These are phyloP conservation scores for Mormyrus iriodes DNA, from an alignment of 2,113 vertebrate species.

Conservation along the genomic window DNA sequence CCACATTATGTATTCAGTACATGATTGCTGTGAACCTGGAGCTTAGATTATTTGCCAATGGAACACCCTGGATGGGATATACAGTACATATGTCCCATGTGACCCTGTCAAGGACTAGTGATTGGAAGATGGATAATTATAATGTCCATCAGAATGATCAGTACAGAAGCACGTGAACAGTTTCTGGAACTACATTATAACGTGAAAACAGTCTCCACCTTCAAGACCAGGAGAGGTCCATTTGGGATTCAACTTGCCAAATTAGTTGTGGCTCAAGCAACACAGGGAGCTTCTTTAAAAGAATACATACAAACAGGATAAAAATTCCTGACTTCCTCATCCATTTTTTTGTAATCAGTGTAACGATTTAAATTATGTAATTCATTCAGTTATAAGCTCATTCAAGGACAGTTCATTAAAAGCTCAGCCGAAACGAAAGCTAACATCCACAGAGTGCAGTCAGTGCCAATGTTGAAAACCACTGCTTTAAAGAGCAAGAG, in stretches of 20 bases:
- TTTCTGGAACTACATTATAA: neutral
- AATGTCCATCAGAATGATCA: neutral
- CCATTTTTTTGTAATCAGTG: neutral
- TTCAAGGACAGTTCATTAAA: neutral
- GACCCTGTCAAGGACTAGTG: neutral
- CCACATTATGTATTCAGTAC: neutral
- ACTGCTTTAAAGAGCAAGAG: neutral
- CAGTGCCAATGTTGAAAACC: neutral
- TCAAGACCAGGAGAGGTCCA: neutral
- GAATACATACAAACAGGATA: neutral
- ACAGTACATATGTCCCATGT: neutral
- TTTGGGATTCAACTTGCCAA: neutral
- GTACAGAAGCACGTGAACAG: neutral
- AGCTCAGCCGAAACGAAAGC: neutral
- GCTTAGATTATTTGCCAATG: neutral
- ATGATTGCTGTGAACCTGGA: neutral
- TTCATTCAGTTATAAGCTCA: neutral
- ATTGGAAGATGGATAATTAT: neutral
- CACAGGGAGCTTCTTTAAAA: neutral
- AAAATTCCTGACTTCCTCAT: neutral
- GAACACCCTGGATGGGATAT: neutral
- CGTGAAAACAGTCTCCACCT: neutral
- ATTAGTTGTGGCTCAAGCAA: neutral
- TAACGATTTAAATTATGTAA: neutral
- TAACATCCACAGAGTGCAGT: neutral